These are phyloP conservation scores for Pelagia noctiluca DNA, from an alignment of 30 jellyfish, hydroid and myxozoan genomes.

Conservation along the genomic window DNA sequence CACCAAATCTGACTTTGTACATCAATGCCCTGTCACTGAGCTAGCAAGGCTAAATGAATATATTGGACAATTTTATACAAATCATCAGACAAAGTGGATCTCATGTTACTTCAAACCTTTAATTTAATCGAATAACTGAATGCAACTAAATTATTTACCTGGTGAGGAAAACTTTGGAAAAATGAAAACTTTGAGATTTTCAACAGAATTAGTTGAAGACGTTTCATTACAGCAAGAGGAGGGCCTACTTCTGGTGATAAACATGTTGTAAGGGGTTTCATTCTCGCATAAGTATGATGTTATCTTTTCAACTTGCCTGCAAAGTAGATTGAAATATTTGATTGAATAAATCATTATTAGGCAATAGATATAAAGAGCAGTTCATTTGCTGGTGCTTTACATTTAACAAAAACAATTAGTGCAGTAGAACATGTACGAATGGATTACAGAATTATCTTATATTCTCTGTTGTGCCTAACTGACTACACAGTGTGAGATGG, in stretches of 20 bases:
- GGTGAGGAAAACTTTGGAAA: slow-evolving; percentile 90
- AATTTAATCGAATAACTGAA: background rate
- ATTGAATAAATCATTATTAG: too few relatives aligned
- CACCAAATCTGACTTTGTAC: too few relatives aligned
- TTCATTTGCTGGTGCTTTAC: background rate
- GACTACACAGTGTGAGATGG: too few relatives aligned
- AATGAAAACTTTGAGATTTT: slow-evolving; percentile 72
- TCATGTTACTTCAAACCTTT: background rate
- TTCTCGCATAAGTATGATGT: slow-evolving; percentile 59
- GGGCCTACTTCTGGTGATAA: slow-evolving; percentile 65
- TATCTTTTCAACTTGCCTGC: slow-evolving; percentile 58
- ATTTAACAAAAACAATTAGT: too few relatives aligned
- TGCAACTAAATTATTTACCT: slow-evolving; percentile 56
- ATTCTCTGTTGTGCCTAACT: too few relatives aligned
- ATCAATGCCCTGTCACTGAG: too few relatives aligned
- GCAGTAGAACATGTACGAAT: too few relatives aligned
- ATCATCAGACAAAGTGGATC: background rate
- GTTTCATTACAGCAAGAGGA: background rate
- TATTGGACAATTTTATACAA: background rate
- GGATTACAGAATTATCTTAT: too few relatives aligned
- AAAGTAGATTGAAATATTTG: slow-evolving; percentile 14
- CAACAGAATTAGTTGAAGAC: background rate
- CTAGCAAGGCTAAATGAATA: background rate
- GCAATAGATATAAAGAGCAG: background rate
- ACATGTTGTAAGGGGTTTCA: slow-evolving; percentile 84